phyloP scores from a whole-genome alignment of 2,113 vertebrate species.

The Anolis carolinensis region DNA sequence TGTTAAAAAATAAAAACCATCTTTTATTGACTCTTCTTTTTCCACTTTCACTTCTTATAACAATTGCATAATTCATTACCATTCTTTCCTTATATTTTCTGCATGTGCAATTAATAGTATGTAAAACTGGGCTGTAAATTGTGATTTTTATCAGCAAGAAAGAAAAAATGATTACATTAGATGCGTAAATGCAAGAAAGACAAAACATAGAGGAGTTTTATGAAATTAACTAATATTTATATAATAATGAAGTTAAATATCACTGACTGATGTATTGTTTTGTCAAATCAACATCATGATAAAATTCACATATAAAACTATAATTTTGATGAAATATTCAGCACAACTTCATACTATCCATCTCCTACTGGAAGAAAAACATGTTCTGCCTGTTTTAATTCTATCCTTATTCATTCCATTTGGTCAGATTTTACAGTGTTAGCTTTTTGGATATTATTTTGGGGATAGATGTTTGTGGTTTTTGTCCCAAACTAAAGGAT shows the following conservation, averaged over 20 bases:
- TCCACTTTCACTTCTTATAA: neutral
- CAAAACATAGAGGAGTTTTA: neutral
- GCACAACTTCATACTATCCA: neutral
- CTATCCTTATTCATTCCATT: neutral
- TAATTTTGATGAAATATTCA: neutral
- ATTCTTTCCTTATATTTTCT: neutral
- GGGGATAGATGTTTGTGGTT: too few species aligned
- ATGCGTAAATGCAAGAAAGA: neutral
- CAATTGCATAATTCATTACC: neutral
- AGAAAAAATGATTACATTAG: neutral
- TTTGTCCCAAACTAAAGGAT: neutral
- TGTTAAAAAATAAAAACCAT: neutral
- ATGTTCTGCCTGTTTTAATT: neutral
- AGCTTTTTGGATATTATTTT: neutral
- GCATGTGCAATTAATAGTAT: neutral
- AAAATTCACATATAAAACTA: neutral
- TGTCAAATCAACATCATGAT: accelerated
- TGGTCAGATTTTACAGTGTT: neutral
- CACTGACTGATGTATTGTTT: neutral
- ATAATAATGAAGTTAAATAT: neutral
- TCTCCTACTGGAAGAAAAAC: neutral
- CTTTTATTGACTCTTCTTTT: neutral
- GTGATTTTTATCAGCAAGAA: neutral
- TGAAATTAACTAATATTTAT: too few species aligned
- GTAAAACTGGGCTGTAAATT: neutral